Evolutionary conservation across 2,888 invertebrate species (phyloP).

Genomic region (Alviniconcha strummeri): DNA sequence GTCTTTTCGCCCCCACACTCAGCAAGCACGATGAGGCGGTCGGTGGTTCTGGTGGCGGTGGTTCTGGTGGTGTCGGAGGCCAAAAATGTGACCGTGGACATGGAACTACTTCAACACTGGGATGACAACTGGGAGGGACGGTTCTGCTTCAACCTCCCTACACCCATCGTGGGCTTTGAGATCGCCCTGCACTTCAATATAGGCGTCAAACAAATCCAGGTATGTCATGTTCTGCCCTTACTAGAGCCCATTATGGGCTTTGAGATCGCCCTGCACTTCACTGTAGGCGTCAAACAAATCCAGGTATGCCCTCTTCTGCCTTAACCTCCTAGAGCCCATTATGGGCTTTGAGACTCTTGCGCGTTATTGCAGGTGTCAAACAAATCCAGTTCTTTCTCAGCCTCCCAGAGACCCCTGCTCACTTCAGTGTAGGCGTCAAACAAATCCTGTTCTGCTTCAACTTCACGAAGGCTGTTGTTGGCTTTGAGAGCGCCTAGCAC

Average conservation of each 20-base stretch:
- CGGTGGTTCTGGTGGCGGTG: conserved; percentile 9
- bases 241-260: conserved; percentile 48
- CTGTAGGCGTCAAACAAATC: conserved; percentile 44
- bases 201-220: conserved; percentile 49
- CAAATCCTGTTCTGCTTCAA: conserved; percentile 48
- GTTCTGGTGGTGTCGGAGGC: conserved; percentile 14
- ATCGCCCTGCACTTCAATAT: conserved; percentile 48
- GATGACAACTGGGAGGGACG: conserved; percentile 55
- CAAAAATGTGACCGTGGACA: conserved; percentile 36
- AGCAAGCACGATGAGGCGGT: conserved; percentile 7
- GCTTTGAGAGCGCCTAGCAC: conserved; percentile 52
- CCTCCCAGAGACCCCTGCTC: conserved; percentile 47
- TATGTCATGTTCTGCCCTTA: conserved; percentile 41
- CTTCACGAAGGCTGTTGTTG: conserved; percentile 43
- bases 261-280: conserved; percentile 52
- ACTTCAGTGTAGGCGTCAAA: conserved; percentile 46
- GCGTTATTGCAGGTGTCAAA: conserved; percentile 46
- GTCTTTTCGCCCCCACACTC: neutral
- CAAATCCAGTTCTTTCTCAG: conserved; percentile 45
- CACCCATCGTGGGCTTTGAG: conserved; percentile 52
- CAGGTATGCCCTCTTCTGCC: conserved; percentile 46
- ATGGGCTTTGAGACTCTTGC: conserved; percentile 55
- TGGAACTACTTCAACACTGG: conserved; percentile 52
- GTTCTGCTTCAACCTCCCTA: conserved; percentile 45
- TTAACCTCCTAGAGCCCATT: conserved; percentile 43